Base-by-base conservation (phyloP, 2,797 vertebrate species). In the Anolis apletophallus region DNA sequence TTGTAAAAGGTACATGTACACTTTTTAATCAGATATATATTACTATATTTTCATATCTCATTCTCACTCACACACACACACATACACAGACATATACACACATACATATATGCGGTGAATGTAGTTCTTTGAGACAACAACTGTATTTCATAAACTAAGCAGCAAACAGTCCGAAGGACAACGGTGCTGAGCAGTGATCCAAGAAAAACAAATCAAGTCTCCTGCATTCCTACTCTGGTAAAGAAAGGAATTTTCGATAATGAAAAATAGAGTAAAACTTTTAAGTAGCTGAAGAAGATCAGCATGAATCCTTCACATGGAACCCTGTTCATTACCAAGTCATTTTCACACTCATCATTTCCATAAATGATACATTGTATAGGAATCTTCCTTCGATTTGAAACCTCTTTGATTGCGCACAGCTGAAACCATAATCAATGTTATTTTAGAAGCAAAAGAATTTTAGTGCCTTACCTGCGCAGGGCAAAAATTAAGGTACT, bases 401-500 rank as follows among this genome's bases (percentile, higher is more conserved):
- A 32, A 81, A 40, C 17, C 19, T 75, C 50, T 79, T 46, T 46
- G 10, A 77, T 29, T 26, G 81, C 6, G 36, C 13, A 81, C 78
- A 90, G 55, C 14, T 13, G 84, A 86, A 79, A 72, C 26, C 16
- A 19, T 5, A 86, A 3, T 11, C 6, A 88, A 55, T 17, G 82
- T 40, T 36, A 88, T 82, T 74, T 89, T 34, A 85, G 32, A 88
- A 69, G 69, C 11, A 82, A 0, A 19, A 1, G 1, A 26, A 5
- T 55, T 85, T 2, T 90, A 88, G 34, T 57, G 90, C 57, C 94
- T 94, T 96, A 99, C 99, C 97, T 98, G 97, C 67, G 97, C 91
- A 80, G 98, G 98, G 92, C 97, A 99, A 91, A 99, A 96, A 34
- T 95, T 96, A 74, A 99, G 96, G 94, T 98, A 99, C 71, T 98